phyloP scores from a whole-genome alignment of 2,113 vertebrate genomes.

The Ciconia maguari region DNA sequence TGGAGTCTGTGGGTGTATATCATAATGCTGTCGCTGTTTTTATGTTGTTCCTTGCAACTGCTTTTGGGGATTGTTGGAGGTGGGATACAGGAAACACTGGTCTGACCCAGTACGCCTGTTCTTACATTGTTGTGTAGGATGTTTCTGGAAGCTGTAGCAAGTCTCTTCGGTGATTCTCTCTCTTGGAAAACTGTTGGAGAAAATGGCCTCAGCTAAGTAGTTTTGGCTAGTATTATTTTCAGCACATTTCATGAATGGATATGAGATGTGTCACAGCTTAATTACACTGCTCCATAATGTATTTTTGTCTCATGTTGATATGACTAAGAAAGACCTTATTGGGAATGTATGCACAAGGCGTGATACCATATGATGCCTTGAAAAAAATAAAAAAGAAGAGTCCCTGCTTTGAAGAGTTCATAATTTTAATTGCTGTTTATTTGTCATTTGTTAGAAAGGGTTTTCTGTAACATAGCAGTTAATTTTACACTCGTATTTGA shows the following conservation, averaged over 20 bases:
- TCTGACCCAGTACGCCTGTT: neutral
- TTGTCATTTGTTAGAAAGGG: neutral
- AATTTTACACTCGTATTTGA: conserved; percentile 8
- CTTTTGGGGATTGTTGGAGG: neutral
- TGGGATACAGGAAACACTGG: neutral
- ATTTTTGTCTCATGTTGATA: neutral
- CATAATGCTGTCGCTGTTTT: neutral
- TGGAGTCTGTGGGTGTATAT: neutral
- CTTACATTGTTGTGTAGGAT: neutral
- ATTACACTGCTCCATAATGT: neutral
- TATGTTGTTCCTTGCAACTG: neutral
- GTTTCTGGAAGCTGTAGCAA: neutral
- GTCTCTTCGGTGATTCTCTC: neutral
- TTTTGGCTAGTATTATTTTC: neutral
- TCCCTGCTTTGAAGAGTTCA: neutral
- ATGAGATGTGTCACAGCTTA: neutral
- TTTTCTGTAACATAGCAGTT: neutral
- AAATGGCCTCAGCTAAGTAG: neutral
- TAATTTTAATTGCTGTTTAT: neutral
- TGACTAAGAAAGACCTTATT: neutral
- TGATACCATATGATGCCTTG: neutral
- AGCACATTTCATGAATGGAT: neutral
- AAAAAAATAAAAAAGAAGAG: neutral
- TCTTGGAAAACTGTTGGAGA: neutral
- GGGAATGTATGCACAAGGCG: neutral